Conservation (phyloP, 1,140 invertebrate species). For the Drosophila lacertosa region DNA sequence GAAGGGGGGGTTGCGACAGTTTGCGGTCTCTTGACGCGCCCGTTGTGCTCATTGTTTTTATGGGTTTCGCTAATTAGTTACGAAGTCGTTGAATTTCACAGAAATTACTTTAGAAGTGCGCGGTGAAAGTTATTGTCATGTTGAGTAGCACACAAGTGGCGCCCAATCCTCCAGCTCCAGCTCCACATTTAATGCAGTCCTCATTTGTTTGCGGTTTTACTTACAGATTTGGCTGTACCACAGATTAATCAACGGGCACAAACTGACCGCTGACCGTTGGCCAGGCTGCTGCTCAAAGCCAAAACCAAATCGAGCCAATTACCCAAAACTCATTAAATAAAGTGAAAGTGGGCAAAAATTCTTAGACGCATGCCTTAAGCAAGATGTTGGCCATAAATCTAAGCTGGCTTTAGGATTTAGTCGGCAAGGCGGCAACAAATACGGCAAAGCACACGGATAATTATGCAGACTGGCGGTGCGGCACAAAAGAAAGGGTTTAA, state of each 20-base stretch:
- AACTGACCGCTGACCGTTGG: conserved; percentile 35
- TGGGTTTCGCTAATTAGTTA: conserved; percentile 83
- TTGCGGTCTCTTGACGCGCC: conserved; percentile 47
- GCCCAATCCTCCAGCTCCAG: not conserved
- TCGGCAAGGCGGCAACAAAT: no score
- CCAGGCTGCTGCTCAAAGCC: conserved; percentile 15
- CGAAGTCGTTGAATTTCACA: conserved; percentile 83
- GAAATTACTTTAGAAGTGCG: conserved; percentile 57
- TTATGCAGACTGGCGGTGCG: conserved; percentile 53
- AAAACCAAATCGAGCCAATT: conserved; percentile 49
- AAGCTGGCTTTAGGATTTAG: conserved; percentile 12
- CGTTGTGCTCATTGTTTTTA: conserved; percentile 78
- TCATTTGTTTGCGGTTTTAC: conserved; percentile 30
- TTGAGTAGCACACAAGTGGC: conserved; percentile 35
- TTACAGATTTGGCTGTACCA: conserved; percentile 9
- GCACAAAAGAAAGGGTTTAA: conserved; percentile 38
- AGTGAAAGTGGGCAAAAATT: conserved; percentile 44
- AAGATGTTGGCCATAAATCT: conserved; percentile 73
- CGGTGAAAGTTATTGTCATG: conserved; percentile 64
- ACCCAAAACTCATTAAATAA: conserved; percentile 54
- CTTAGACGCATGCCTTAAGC: conserved; percentile 37
- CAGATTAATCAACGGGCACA: conserved; percentile 41
- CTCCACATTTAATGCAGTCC: conserved; percentile 54
- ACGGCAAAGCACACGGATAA: conserved; percentile 46
- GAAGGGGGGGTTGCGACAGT: conserved; percentile 33